Evolutionary conservation across 2,888 invertebrate species (phyloP).

Genomic region (Ecliptopera silaceata): DNA sequence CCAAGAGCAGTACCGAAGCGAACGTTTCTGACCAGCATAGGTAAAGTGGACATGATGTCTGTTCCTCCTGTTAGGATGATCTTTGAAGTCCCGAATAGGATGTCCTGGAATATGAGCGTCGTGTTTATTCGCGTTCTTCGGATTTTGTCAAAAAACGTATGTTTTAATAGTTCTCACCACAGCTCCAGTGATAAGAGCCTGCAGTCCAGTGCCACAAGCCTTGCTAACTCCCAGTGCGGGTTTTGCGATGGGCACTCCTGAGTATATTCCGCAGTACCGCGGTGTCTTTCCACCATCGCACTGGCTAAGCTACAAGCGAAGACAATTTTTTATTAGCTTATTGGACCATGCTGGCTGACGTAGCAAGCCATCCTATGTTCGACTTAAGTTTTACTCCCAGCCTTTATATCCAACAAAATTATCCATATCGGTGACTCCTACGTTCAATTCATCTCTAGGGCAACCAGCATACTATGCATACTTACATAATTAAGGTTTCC

Average conservation of each 20-base stretch:
- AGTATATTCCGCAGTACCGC: conserved; percentile 91
- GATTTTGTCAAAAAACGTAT: no score
- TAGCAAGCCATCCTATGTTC: no score
- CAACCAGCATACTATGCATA: not conserved
- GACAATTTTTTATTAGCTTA: no score
- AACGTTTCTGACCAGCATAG: conserved; percentile 91
- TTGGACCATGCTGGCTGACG: no score
- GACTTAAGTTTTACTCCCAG: no score
- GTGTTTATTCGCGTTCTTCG: not conserved
- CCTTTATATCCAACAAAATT: no score
- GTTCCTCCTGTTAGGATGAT: conserved; percentile 95
- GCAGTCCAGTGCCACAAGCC: conserved; percentile 98
- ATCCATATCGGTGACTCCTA: no score
- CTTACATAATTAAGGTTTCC: conserved; percentile 72
- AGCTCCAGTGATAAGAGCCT: conserved; percentile 93
- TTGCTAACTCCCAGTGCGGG: conserved; percentile 96
- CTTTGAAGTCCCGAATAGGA: conserved; percentile 90
- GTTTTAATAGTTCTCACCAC: conserved; percentile 82
- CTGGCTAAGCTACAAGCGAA: conserved; percentile 85
- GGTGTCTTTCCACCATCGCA: conserved; percentile 94
- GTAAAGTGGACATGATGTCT: conserved; percentile 96
- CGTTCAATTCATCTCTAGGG: no score
- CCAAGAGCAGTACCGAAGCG: conserved; percentile 95
- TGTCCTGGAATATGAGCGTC: conserved; percentile 85
- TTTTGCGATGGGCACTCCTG: conserved; percentile 91